Percentiles rank a stretch among this genome's conserved stretches.
Conservation (phyloP, 2,113 vertebrate species). For the Xiphophorus hellerii region DNA sequence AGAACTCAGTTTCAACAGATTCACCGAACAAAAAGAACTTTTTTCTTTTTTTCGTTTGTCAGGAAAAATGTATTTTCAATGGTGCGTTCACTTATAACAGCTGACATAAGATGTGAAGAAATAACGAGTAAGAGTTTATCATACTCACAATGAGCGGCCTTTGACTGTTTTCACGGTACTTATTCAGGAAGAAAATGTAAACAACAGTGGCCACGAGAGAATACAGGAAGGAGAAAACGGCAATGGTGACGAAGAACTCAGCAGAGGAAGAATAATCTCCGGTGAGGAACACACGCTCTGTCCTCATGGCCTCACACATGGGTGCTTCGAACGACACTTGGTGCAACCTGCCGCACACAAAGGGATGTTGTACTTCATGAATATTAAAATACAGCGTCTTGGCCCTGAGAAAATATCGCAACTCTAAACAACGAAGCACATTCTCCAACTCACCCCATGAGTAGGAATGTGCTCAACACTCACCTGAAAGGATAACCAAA, state of each 20-base stretch:
- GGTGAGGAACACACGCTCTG: constrained; percentile 87
- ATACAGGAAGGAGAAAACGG: constrained; percentile 96
- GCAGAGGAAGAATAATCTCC: constrained; percentile 98
- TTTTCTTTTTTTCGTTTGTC: background rate
- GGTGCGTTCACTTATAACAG: background rate
- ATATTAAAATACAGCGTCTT: too few species aligned
- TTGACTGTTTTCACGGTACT: constrained; percentile 93
- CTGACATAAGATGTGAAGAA: background rate
- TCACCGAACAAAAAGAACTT: background rate
- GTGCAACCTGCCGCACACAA: constrained; percentile 84
- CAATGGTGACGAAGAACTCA: constrained; percentile 97
- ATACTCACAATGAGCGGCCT: constrained; percentile 93
- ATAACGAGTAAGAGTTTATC: background rate
- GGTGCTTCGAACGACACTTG: constrained; percentile 94
- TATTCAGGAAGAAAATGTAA: constrained; percentile 97
- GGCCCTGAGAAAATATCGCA: too few species aligned
- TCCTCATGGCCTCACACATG: constrained; percentile 86
- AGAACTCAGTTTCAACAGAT: background rate
- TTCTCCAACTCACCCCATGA: too few species aligned
- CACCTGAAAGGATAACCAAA: constrained; percentile 98
- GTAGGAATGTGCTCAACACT: constrained; percentile 23
- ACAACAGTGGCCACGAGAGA: constrained; percentile 91
- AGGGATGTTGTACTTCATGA: background rate
- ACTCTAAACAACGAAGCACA: too few species aligned
- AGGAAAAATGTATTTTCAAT: background rate